Percentiles rank a stretch among this genome's conserved stretches.
phyloP scores from a whole-genome alignment of 2,113 vertebrate genomes.

The Regulus satrapa region DNA sequence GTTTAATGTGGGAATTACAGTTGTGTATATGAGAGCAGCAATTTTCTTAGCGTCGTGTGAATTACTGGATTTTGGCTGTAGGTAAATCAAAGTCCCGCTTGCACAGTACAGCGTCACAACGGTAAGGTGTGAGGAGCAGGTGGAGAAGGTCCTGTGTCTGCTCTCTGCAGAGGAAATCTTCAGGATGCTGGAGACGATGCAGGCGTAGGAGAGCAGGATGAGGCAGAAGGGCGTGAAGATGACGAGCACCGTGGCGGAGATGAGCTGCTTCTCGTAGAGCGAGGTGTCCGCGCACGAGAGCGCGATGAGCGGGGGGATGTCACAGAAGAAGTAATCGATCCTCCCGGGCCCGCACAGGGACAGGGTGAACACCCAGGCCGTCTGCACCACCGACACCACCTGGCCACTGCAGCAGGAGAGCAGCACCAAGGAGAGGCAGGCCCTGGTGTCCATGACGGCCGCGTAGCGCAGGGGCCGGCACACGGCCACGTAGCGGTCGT shows the following conservation, averaged over 20 bases:
- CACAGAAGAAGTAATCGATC: constrained; percentile 20
- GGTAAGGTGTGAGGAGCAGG: background rate
- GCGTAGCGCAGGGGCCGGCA: background rate
- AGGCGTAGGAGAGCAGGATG: background rate
- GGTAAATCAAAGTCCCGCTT: background rate
- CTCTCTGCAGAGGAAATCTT: background rate
- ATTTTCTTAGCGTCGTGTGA: background rate
- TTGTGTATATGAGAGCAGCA: constrained; percentile 38
- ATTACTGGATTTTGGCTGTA: background rate
- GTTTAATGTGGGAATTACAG: constrained; percentile 1
- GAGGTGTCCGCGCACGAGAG: background rate
- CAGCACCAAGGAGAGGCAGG: background rate
- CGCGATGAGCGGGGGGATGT: background rate
- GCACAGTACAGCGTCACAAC: background rate
- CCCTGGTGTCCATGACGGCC: fast-evolving
- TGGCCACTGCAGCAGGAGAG: background rate
- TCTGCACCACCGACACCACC: background rate
- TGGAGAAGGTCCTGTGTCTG: constrained; percentile 24
- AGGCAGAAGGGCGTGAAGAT: background rate
- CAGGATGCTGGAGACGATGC: background rate
- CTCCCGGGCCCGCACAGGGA: background rate
- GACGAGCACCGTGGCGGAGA: background rate
- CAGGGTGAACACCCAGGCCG: background rate
- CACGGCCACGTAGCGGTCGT: background rate
- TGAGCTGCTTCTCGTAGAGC: background rate